phyloP scores from a whole-genome alignment of 2,888 invertebrate species.

The Drosophila gaucha region DNA sequence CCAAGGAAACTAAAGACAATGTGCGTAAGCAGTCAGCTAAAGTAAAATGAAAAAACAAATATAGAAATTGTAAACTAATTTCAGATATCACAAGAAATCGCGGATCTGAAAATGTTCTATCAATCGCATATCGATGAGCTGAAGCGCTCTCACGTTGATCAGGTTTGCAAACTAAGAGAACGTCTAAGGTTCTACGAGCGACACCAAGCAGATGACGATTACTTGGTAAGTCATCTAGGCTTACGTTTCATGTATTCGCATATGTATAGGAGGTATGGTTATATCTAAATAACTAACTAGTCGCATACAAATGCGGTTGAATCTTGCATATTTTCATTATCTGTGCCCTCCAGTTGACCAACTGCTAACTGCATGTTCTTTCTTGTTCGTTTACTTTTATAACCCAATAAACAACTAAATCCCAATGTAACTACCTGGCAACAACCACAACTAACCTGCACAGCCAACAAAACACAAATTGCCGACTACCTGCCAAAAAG shows the following conservation, averaged over 20 bases:
- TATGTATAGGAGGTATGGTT: not conserved
- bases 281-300: not conserved
- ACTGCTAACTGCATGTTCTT: constrained; percentile 78
- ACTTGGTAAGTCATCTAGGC: constrained; percentile 76
- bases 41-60: no score
- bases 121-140: constrained; percentile 83
- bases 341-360: constrained; percentile 29
- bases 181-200: constrained; percentile 82
- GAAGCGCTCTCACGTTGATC: constrained; percentile 77
- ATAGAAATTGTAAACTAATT: not conserved
- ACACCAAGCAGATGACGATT: constrained; percentile 83
- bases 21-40: constrained; percentile 38
- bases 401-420: constrained; percentile 56
- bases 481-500: constrained; percentile 47
- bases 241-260: not conserved
- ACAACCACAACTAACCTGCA: constrained; percentile 6
- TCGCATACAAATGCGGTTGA: not conserved
- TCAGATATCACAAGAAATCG: constrained; percentile 74
- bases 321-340: constrained; percentile 14
- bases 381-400: constrained; percentile 67
- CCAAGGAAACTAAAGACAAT: constrained; percentile 54
- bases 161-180: constrained; percentile 78
- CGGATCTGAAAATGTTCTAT: constrained; percentile 82
- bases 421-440: constrained; percentile 58
- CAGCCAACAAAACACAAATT: constrained; percentile 38